A percentile compares a stretch with the other conserved stretches of the same genome.
Evolutionary conservation across 2,888 invertebrate genomes (phyloP).

Genomic region (Sylvicola cinctus): DNA sequence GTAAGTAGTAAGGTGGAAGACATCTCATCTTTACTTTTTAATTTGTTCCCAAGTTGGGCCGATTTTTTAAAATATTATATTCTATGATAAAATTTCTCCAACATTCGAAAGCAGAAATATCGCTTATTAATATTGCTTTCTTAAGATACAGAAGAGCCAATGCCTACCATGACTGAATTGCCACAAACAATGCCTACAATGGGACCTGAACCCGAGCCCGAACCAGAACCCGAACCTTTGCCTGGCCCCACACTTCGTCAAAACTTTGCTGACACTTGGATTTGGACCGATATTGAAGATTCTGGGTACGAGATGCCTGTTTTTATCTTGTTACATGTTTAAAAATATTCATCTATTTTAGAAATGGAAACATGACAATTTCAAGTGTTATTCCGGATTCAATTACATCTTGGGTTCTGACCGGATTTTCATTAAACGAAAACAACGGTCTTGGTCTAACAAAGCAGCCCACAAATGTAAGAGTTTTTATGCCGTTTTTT

Average conservation of each 20-base stretch:
- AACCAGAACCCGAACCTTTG: not conserved
- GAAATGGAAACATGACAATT: conserved; percentile 18
- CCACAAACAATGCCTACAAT: not conserved
- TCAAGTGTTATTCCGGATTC: conserved; percentile 47
- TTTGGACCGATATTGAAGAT: conserved; percentile 29
- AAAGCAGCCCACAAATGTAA: conserved; percentile 29
- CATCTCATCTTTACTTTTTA: no score
- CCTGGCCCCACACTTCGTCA: conserved; percentile 23
- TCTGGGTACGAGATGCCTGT: not conserved
- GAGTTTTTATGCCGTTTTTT: conserved; percentile 56
- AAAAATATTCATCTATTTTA: no score
- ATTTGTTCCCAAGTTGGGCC: no score
- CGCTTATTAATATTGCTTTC: no score
- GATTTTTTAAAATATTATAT: no score
- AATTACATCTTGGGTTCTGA: conserved; percentile 62
- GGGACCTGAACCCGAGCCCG: not conserved
- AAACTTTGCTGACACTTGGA: conserved; percentile 47
- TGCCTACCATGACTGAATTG: no score
- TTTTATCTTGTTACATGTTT: not conserved
- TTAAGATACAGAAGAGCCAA: no score
- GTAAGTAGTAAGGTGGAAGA: no score
- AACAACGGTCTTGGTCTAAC: conserved; percentile 55
- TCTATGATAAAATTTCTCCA: no score
- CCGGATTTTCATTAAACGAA: conserved; percentile 54
- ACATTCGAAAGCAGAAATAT: no score